Percentiles rank a stretch among this genome's conserved stretches.
phyloP scores from a whole-genome alignment of 1,140 invertebrate genomes.

The Penaeus japonicus region DNA sequence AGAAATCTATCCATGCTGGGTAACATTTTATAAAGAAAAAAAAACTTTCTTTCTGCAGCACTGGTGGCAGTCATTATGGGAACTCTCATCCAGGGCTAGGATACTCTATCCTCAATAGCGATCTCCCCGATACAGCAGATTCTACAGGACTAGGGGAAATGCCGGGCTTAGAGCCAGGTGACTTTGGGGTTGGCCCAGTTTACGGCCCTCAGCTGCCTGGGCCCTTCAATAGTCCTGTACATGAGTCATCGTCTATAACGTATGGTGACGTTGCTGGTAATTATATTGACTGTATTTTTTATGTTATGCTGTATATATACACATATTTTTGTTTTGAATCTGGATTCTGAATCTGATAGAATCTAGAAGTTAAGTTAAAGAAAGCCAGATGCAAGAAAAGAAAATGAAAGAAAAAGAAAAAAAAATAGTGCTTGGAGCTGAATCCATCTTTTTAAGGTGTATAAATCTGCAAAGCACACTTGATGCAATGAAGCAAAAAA shows the following conservation, averaged over 20 bases:
- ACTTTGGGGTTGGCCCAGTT: conserved; percentile 40
- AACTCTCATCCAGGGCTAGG: conserved; percentile 48
- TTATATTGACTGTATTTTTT: neutral
- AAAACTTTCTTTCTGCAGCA: neutral
- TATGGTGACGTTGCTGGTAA: conserved; percentile 48
- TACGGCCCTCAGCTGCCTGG: conserved; percentile 52
- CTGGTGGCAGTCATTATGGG: conserved; percentile 46
- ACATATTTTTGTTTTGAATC: neutral
- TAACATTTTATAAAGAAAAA: neutral
- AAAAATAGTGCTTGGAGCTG: neutral
- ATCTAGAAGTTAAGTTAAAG: no score
- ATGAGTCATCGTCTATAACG: conserved; percentile 17
- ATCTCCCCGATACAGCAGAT: conserved; percentile 18
- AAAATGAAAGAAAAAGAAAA: no score
- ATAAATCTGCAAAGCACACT: neutral
- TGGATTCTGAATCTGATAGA: no score
- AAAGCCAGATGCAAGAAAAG: no score
- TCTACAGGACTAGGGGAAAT: conserved; percentile 29
- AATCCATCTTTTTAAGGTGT: no score
- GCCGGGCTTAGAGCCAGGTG: conserved; percentile 37
- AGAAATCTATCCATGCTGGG: no score
- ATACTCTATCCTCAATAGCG: conserved; percentile 35
- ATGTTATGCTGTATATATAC: neutral
- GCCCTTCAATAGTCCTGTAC: conserved; percentile 29
- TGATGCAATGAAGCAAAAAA: neutral